Conservation (phyloP, 2,888 invertebrate genomes). For the Dicranocentrus wangi region DNA sequence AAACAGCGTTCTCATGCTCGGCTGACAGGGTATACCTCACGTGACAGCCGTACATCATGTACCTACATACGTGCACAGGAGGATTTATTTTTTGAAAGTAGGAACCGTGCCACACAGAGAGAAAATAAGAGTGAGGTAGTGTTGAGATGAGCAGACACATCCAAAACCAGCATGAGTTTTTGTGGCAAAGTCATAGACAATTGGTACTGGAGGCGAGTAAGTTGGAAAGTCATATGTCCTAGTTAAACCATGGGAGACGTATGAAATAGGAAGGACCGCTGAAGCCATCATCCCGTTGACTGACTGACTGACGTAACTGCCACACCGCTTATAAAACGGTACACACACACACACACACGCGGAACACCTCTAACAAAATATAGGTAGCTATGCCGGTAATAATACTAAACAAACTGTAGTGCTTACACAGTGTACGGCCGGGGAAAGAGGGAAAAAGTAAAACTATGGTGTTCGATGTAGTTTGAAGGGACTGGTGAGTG, state of each 20-base stretch:
- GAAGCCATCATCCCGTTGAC: slow-evolving; percentile 5
- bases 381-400: too few species aligned
- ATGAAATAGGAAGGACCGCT: background rate
- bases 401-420: too few species aligned
- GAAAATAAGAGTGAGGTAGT: background rate
- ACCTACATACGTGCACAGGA: too few species aligned
- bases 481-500: slow-evolving; percentile 17
- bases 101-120: too few species aligned
- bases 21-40: too few species aligned
- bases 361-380: slow-evolving; percentile 3
- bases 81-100: too few species aligned
- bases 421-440: too few species aligned
- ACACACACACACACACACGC: background rate
- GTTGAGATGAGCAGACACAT: background rate
- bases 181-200: slow-evolving; percentile 42
- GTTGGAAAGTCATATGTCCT: slow-evolving; percentile 38
- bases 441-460: too few species aligned
- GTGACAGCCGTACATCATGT: too few species aligned
- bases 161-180: slow-evolving; percentile 29
- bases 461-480: background rate
- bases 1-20: too few species aligned
- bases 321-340: background rate
- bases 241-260: slow-evolving; percentile 6
- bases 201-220: slow-evolving; percentile 41
- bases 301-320: slow-evolving; percentile 1